A percentile compares a stretch with the other conserved stretches of the same genome.
phyloP scores from a whole-genome alignment of 2,113 vertebrate genomes.

The Otis tarda region DNA sequence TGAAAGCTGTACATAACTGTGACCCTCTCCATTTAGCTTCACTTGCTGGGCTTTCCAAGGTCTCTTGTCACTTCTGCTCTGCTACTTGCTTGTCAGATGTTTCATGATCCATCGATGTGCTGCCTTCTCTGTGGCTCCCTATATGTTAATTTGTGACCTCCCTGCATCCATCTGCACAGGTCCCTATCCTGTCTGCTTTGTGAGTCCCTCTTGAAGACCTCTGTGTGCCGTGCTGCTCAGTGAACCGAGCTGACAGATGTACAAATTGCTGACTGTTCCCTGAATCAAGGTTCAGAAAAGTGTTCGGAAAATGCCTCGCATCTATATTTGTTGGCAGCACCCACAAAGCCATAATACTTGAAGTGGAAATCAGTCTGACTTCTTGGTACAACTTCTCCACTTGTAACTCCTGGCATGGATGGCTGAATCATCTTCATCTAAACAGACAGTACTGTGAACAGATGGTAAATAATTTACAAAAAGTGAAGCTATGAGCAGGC shows the following conservation, averaged over 20 bases:
- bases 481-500: constrained; percentile 43
- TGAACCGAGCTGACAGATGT: background rate
- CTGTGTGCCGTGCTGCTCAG: background rate
- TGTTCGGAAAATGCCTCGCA: constrained; percentile 14
- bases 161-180: background rate
- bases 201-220: background rate
- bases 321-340: constrained; percentile 27
- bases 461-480: constrained; percentile 63
- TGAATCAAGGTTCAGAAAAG: background rate
- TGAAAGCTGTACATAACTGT: background rate
- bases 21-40: background rate
- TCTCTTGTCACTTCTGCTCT: constrained; percentile 43
- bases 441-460: constrained; percentile 61
- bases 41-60: background rate
- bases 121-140: background rate
- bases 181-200: background rate
- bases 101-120: background rate
- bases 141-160: background rate
- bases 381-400: constrained; percentile 39
- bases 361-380: constrained; percentile 49
- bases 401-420: constrained; percentile 49
- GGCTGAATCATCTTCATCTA: constrained; percentile 49
- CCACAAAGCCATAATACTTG: constrained; percentile 26
- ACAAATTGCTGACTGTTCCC: constrained; percentile 29
- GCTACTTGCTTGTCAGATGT: background rate